phyloP scores from a whole-genome alignment of 2,113 vertebrate genomes.

The Coturnix japonica region DNA sequence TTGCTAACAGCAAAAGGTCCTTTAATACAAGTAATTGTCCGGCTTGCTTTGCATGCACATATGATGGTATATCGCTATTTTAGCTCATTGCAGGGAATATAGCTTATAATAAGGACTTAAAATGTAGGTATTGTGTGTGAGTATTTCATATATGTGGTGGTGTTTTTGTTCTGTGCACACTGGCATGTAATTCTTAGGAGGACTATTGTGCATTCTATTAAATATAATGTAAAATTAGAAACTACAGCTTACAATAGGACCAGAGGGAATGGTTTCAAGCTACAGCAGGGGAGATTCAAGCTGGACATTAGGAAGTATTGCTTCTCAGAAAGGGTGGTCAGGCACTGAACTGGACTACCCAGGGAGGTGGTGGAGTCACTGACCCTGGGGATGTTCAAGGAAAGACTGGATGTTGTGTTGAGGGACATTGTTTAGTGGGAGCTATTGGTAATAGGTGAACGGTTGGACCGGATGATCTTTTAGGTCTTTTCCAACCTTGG shows the following conservation, averaged over 20 bases:
- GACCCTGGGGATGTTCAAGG: too few relatives aligned
- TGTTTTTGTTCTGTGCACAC: background rate
- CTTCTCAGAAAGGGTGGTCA: too few relatives aligned
- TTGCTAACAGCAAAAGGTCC: background rate
- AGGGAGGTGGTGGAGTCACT: too few relatives aligned
- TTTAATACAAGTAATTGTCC: background rate
- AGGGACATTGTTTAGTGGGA: too few relatives aligned
- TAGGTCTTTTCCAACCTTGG: too few relatives aligned
- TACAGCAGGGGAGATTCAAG: too few relatives aligned
- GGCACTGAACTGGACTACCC: too few relatives aligned
- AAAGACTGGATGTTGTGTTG: too few relatives aligned
- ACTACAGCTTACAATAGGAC: background rate
- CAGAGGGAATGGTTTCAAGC: too few relatives aligned
- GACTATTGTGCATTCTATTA: background rate
- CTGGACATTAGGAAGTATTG: too few relatives aligned
- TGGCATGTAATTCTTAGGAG: background rate
- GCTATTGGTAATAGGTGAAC: too few relatives aligned
- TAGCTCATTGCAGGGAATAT: background rate
- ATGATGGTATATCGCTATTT: background rate
- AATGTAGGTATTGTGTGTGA: background rate
- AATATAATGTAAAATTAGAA: background rate
- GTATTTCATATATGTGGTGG: background rate
- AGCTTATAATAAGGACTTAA: background rate
- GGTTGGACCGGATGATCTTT: too few relatives aligned
- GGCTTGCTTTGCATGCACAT: rapidly evolving